Evolutionary conservation across 2,113 vertebrate genomes (phyloP).

Genomic region (Nesogale talazaci): DNA sequence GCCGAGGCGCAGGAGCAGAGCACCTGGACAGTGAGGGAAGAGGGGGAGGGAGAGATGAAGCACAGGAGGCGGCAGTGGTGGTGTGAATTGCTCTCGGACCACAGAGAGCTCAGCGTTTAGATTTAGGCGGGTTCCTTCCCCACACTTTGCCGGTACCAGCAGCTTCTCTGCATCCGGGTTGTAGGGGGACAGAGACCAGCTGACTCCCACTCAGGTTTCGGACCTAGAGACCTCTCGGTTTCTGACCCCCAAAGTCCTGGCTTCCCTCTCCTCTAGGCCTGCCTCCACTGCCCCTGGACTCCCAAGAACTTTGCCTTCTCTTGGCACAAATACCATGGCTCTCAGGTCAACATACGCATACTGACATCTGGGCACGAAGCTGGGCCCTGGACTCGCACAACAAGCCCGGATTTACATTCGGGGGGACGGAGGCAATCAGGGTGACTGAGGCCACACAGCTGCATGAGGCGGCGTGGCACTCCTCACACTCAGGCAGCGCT

Average conservation of each 20-base stretch:
- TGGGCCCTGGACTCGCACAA: background rate
- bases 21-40: no score
- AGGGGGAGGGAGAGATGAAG: background rate
- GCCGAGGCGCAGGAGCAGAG: no score
- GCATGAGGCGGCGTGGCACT: background rate
- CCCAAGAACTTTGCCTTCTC: background rate
- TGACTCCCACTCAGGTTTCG: background rate
- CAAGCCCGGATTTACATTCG: accelerated
- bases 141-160: background rate
- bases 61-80: background rate
- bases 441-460: background rate
- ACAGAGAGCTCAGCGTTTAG: accelerated
- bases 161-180: background rate
- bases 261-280: no score
- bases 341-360: background rate
- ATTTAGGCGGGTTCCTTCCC: background rate
- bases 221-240: background rate
- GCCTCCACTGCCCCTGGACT: background rate
- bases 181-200: background rate
- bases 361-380: background rate
- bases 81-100: background rate
- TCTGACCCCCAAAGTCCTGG: background rate
- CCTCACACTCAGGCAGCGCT: background rate
- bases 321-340: background rate
- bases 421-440: background rate